phyloP scores from a whole-genome alignment of 1,140 invertebrate species.

The Pseudomyrmex sp. region DNA sequence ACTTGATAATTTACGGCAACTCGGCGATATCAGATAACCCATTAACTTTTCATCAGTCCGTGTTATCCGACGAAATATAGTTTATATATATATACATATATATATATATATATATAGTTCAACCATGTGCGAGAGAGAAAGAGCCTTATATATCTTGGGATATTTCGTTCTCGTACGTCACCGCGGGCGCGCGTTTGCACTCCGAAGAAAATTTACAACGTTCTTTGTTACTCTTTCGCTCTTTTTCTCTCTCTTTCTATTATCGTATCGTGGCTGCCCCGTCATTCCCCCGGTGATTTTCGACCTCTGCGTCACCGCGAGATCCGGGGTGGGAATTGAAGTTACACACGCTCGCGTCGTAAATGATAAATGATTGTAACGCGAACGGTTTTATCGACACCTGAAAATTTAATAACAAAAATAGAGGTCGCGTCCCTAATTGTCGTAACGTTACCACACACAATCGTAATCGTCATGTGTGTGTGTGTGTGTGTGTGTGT shows the following conservation, averaged over 20 bases:
- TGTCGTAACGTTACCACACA: no score
- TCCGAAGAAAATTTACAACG: background rate
- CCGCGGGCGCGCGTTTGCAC: no score
- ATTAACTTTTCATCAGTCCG: constrained; percentile 49
- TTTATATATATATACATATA: no score
- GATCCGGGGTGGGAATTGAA: no score
- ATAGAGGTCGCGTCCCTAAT: background rate
- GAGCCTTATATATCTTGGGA: background rate
- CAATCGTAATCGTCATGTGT: background rate
- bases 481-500: background rate
- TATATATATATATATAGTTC: constrained; percentile 15
- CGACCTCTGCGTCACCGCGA: no score
- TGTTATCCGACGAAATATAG: constrained; percentile 2
- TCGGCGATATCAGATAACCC: constrained; percentile 35
- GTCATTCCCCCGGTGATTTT: background rate
- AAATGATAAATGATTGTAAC: constrained; percentile 16
- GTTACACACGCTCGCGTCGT: no score
- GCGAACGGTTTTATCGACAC: constrained; percentile 2
- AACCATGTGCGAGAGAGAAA: background rate
- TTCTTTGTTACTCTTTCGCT: no score
- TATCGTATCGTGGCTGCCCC: background rate
- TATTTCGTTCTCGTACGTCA: constrained; percentile 10
- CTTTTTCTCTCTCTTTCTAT: no score
- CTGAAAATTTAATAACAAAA: constrained; percentile 21
- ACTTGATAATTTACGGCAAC: constrained; percentile 48